Conservation (phyloP, 2,888 invertebrate species). For the Aricia artaxerxes region DNA sequence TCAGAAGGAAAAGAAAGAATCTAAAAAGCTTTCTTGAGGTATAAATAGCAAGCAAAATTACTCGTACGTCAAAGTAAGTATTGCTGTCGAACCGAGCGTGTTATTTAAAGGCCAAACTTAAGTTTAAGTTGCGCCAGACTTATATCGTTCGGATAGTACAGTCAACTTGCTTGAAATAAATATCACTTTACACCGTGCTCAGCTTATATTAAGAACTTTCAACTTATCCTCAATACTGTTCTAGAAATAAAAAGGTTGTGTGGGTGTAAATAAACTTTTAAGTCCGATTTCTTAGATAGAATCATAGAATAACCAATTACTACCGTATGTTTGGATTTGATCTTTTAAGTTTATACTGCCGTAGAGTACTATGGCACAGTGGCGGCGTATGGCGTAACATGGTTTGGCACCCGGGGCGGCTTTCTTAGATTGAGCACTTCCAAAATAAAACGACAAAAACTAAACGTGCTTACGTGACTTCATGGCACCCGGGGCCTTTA, state of each 20-base stretch:
- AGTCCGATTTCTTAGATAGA: neutral
- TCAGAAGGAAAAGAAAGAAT: neutral
- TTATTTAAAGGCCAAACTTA: slow-evolving; percentile 21
- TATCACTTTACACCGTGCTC: slow-evolving; percentile 8
- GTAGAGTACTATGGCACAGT: too few species aligned
- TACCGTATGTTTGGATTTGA: too few species aligned
- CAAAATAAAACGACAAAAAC: too few species aligned
- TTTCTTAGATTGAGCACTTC: too few species aligned
- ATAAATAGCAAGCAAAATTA: slow-evolving; percentile 1
- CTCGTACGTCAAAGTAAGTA: slow-evolving; percentile 5
- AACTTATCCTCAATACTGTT: neutral
- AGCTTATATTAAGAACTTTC: neutral
- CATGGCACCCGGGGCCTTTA: too few species aligned
- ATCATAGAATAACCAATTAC: too few species aligned
- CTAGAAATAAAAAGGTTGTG: neutral
- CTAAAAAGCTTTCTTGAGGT: neutral
- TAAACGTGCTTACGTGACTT: too few species aligned
- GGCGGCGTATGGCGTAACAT: too few species aligned
- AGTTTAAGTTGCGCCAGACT: slow-evolving; percentile 5
- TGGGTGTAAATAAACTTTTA: neutral
- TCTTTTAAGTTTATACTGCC: too few species aligned
- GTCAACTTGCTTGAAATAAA: neutral
- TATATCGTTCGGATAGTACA: slow-evolving; percentile 11
- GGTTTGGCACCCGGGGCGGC: too few species aligned
- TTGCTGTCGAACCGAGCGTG: slow-evolving; percentile 18